These are phyloP conservation scores for Musca domestica DNA, from an alignment of 1,140 invertebrate genomes.

Conservation along the genomic window DNA sequence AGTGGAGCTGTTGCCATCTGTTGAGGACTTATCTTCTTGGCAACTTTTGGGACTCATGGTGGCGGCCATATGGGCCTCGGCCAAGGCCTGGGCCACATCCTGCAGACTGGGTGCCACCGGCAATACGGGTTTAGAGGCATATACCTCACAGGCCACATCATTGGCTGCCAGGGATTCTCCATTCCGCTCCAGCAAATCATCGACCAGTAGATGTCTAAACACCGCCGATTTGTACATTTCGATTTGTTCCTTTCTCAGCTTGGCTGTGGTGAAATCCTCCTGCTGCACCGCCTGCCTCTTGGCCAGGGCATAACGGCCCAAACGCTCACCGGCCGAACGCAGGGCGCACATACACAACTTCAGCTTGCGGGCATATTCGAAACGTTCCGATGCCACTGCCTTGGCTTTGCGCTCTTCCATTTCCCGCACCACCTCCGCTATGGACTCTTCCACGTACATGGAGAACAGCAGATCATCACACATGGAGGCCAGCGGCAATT, in stretches of 20 bases:
- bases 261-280: slow-evolving; percentile 88
- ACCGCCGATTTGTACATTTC: slow-evolving; percentile 71
- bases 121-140: slow-evolving; percentile 47
- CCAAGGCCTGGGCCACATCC: slow-evolving; percentile 48
- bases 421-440: slow-evolving; percentile 81
- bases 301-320: slow-evolving; percentile 87
- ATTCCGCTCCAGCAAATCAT: slow-evolving; percentile 75
- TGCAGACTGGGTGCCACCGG: slow-evolving; percentile 49
- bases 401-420: slow-evolving; percentile 83
- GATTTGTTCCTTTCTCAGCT: slow-evolving; percentile 84
- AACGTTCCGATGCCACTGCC: slow-evolving; percentile 69
- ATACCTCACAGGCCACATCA: slow-evolving; percentile 47
- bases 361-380: slow-evolving; percentile 87
- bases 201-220: slow-evolving; percentile 68
- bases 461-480: slow-evolving; percentile 94
- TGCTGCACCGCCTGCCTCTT: slow-evolving; percentile 86
- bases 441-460: slow-evolving; percentile 95
- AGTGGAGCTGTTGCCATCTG: slow-evolving; percentile 34
- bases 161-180: slow-evolving; percentile 60
- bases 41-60: slow-evolving; percentile 37
- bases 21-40: slow-evolving; percentile 41
- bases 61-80: slow-evolving; percentile 36
- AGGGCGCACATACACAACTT: slow-evolving; percentile 82
- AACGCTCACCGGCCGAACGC: slow-evolving; percentile 78
- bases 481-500: slow-evolving; percentile 67